phyloP scores from a whole-genome alignment of 1,140 invertebrate species.

The Laodelphax striatellus region DNA sequence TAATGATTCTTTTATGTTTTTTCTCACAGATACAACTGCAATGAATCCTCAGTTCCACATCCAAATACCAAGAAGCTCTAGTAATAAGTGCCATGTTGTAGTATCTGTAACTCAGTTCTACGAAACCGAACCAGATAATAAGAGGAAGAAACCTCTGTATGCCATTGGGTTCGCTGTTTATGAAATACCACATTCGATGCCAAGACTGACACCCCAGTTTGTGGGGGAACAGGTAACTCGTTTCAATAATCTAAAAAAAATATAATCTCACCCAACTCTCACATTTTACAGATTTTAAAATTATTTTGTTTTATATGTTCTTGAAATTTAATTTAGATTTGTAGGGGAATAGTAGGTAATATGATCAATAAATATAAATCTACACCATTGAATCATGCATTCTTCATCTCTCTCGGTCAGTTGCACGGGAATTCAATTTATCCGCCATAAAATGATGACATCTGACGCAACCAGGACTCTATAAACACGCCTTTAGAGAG shows the following conservation, averaged over 20 bases:
- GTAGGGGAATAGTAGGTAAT: too few relatives aligned
- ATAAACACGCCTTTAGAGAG: too few relatives aligned
- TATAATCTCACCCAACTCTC: too few relatives aligned
- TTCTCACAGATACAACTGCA: constrained; percentile 43
- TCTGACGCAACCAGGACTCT: too few relatives aligned
- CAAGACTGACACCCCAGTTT: constrained; percentile 45
- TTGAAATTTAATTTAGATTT: too few relatives aligned
- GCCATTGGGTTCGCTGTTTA: constrained; percentile 59
- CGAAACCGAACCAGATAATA: constrained; percentile 35
- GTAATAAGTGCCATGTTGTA: constrained; percentile 56
- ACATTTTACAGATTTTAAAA: neutral
- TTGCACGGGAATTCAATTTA: too few relatives aligned
- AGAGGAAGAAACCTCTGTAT: constrained; percentile 37
- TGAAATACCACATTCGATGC: constrained; percentile 50
- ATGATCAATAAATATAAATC: too few relatives aligned
- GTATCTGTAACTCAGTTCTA: constrained; percentile 62
- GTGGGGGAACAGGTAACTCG: constrained; percentile 44
- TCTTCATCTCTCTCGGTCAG: too few relatives aligned
- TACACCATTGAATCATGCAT: too few relatives aligned
- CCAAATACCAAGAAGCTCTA: constrained; percentile 46
- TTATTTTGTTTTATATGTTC: too few relatives aligned
- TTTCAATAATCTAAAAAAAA: neutral
- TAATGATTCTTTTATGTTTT: too few relatives aligned
- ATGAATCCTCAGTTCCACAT: constrained; percentile 64
- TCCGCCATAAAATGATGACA: too few relatives aligned